These are phyloP conservation scores for Iselma pallidipennis DNA, from an alignment of 2,888 invertebrate species.

Conservation along the genomic window DNA sequence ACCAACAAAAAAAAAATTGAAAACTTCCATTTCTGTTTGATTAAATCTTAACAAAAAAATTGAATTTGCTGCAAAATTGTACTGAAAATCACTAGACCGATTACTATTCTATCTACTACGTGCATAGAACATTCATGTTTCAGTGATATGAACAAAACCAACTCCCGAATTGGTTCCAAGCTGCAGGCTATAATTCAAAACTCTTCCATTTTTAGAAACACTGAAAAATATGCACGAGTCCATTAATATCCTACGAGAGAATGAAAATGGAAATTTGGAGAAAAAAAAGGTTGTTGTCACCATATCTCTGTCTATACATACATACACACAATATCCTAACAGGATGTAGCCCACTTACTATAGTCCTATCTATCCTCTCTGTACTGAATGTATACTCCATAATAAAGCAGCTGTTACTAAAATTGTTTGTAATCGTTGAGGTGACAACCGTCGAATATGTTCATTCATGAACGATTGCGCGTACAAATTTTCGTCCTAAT, in stretches of 20 bases:
- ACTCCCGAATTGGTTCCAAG: not conserved
- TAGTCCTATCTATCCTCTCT: not conserved
- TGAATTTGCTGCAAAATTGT: not conserved
- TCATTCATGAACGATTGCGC: slow-evolving; percentile 21
- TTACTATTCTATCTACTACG: not conserved
- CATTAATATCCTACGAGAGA: not conserved
- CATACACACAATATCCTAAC: too few relatives aligned
- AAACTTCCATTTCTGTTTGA: not conserved
- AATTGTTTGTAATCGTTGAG: slow-evolving; percentile 2
- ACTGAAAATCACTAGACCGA: not conserved
- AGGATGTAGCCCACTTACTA: too few relatives aligned
- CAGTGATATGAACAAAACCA: not conserved
- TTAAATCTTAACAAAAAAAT: not conserved
- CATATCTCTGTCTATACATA: not conserved
- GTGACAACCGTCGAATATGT: slow-evolving; percentile 18
- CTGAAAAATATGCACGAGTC: not conserved
- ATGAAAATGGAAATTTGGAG: not conserved
- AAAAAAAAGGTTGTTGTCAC: too few relatives aligned
- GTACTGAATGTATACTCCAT: not conserved
- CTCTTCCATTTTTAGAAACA: not conserved
- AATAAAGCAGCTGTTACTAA: not conserved
- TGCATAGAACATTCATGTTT: too few relatives aligned
- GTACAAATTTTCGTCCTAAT: slow-evolving; percentile 25
- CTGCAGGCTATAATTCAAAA: not conserved
- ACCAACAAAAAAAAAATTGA: too few relatives aligned